Evolutionary conservation across 2,888 invertebrate species (phyloP).

Genomic region (Parelbella ahira): DNA sequence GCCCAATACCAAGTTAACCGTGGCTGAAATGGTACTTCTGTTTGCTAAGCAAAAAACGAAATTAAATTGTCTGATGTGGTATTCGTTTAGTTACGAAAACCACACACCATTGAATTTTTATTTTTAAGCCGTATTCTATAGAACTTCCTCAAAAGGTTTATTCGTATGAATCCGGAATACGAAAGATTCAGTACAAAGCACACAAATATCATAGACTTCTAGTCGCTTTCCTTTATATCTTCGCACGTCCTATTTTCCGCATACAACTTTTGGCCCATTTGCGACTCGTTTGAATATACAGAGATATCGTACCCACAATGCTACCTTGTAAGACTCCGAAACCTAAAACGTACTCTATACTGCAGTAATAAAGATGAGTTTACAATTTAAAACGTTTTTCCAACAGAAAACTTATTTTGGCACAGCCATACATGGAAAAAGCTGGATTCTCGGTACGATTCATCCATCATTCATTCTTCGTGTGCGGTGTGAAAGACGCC

Average conservation of each 20-base stretch:
- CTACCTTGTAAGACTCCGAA: constrained; percentile 23
- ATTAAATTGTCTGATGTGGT: too few relatives aligned
- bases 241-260: constrained; percentile 51
- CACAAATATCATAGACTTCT: constrained; percentile 29
- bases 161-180: constrained; percentile 21
- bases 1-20: too few relatives aligned
- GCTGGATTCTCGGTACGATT: constrained; percentile 61
- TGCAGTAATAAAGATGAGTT: constrained; percentile 34
- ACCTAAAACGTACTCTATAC: constrained; percentile 6
- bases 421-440: constrained; percentile 54
- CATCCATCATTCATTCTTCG: constrained; percentile 73
- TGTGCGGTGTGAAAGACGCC: constrained; percentile 65
- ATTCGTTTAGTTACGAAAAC: too few relatives aligned
- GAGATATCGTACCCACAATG: constrained; percentile 46
- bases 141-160: constrained; percentile 10
- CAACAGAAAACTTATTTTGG: constrained; percentile 35
- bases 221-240: constrained; percentile 36
- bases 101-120: too few relatives aligned
- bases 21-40: too few relatives aligned
- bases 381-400: constrained; percentile 25
- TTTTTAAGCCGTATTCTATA: too few relatives aligned
- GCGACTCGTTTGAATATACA: constrained; percentile 56
- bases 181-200: constrained; percentile 22
- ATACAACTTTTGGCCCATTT: constrained; percentile 69
- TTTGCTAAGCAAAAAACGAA: too few relatives aligned